Evolutionary conservation across 1,140 invertebrate species (phyloP), one percentile per base, ranked within the genome.

Genomic region (Phocides pigmalion): DNA sequence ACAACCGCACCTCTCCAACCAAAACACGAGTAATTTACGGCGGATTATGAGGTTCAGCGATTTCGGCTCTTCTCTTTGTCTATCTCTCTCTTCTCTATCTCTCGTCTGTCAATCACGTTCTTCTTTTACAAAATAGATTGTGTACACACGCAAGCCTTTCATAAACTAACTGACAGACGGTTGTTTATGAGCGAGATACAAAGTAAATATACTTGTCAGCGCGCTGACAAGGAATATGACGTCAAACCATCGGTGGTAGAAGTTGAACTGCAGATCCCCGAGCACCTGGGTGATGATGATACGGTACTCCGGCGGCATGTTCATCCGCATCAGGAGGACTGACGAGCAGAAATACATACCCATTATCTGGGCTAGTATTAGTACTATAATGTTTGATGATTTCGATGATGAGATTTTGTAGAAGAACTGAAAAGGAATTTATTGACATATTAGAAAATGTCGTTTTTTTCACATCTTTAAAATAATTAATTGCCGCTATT

Each of bases 311-410:
- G 96, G 94, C 4, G 99, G 99, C 98, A 99, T 99, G 89, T 99
- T 99, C 99, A 99, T 99, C 46, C 99, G 92, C 95, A 99, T 98
- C 22, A 99, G 89, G 11, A 99, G 93, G 0, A 99, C 98, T 14
- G 98, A 99, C 0, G 98, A 99, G 19, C 99, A 97, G 93, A 99
- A 99, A 90, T 99, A 99, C 99, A 99, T 99, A 11, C 99, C 99
- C 99, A 99, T 99, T 70, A 99, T 97, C 93, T 99, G 98, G 12
- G 98, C 98, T 12, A 99, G 92, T 67, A 98, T 95, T 17, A 99
- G 89, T 3, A 99, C 99, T 73, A 99, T 99, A 35, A 99, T 96
- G 87, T 99, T 99, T 17, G 98, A 99, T 16, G 98, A 99, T 92
- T 99, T 99, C 65, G 97, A 98, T 72, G 98, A 99, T n/a, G 99